Evolutionary conservation across 37 sponge, comb jelly and placozoan species (phyloP), one percentile per base, ranked within the genome.

Genomic region (Aplysina aerophoba): DNA sequence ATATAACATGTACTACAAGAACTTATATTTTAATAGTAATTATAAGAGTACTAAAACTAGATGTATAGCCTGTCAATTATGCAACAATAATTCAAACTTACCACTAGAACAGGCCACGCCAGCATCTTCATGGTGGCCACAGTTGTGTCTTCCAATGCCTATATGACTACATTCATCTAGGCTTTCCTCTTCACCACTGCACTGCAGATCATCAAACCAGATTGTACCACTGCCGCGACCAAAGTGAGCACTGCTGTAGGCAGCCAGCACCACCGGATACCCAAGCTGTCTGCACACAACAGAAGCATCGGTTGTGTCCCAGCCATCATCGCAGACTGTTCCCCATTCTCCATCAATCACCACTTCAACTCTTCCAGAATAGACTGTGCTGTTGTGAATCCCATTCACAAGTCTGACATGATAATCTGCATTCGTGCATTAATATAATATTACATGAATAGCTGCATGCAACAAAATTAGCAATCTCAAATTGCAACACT

Each of bases 271-370:
- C 31, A 34, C 31, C 15, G 72, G 72, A 34, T 71, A 71, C 20
- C 72, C 72, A 37, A 71, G 31, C 36, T 87, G 87, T 55, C 80
- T 34, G 25, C 87, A 87, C 17, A 68, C 81, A 38, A 81, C 87
- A 55, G 81, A 20, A 55, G 87, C 53, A 65, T 81, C 81, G 12
- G 6, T 38, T 31, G 21, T 58, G 37, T 34, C 44, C 73, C 82
- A 81, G 44, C 37, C 1, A 20, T 81, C 66, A 50, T 35, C 81
- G 65, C 87, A 87, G 0, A 87, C 72, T 24, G 81, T 67, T 31
- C 82, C 82, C 82, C 82, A 87, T 24, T 55, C 67, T n/a, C 62
- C 67, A 2, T 87, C 20, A 81, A 50, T 22, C 1, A 81, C 63
- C 17, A 87, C 54, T 56, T 81, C 81, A 27, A 86, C 87, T 30